Percentiles rank a stretch among this genome's conserved stretches.
phyloP scores from a whole-genome alignment of 2,888 invertebrate genomes.

The Microchrysa polita region DNA sequence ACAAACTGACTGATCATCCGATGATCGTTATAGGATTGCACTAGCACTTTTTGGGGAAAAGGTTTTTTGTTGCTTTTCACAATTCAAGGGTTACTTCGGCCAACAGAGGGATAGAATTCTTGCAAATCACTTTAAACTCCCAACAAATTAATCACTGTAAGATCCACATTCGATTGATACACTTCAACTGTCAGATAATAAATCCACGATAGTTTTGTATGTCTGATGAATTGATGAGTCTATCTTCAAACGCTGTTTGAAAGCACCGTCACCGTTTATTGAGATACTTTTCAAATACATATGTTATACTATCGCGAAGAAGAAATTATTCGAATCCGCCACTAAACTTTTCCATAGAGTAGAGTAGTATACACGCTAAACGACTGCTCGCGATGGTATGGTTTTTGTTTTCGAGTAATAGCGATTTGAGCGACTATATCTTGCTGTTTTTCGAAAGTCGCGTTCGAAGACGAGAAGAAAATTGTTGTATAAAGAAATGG shows the following conservation, averaged over 20 bases:
- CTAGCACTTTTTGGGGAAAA: neutral
- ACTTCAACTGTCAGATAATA: neutral
- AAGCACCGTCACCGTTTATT: neutral
- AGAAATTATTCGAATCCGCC: slow-evolving; percentile 36
- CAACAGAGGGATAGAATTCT: neutral
- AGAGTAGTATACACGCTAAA: too few relatives aligned
- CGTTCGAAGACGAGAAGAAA: slow-evolving; percentile 24
- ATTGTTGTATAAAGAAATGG: slow-evolving; percentile 38
- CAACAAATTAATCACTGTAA: neutral
- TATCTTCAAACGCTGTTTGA: neutral
- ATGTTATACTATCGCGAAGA: slow-evolving; percentile 19
- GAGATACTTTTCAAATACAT: neutral
- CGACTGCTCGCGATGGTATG: neutral
- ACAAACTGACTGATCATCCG: too few relatives aligned
- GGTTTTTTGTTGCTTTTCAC: neutral
- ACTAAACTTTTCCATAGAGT: too few relatives aligned
- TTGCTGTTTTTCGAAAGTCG: slow-evolving; percentile 22
- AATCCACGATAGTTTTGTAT: neutral
- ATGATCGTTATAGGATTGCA: neutral
- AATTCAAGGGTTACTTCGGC: neutral
- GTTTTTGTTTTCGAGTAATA: slow-evolving; percentile 5
- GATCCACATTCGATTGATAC: neutral
- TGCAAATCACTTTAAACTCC: too few relatives aligned
- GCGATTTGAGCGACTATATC: neutral
- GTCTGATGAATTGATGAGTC: neutral